Percentiles rank a stretch among this genome's conserved stretches.
Evolutionary conservation across 2,113 vertebrate genomes (phyloP).

Genomic region (Syrmaticus mikado): DNA sequence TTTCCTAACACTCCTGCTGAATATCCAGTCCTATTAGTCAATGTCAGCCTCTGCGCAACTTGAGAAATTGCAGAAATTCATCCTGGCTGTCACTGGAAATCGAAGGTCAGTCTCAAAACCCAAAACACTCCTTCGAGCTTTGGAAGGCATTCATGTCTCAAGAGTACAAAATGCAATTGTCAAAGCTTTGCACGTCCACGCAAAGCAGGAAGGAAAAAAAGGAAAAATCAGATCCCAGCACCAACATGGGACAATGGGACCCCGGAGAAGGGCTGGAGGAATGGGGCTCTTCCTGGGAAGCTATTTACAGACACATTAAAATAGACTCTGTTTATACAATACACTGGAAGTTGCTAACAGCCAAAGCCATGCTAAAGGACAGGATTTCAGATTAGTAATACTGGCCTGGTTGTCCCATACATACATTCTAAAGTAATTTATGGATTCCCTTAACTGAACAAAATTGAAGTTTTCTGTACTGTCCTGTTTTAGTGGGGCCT

Average conservation of each 20-base stretch:
- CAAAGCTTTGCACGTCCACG: neutral
- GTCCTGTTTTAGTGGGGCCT: neutral
- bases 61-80: slow-evolving; percentile 61
- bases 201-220: slow-evolving; percentile 60
- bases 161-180: slow-evolving; percentile 47
- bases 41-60: slow-evolving; percentile 22
- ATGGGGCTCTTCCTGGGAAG: slow-evolving; percentile 7
- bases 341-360: slow-evolving; percentile 5
- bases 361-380: neutral
- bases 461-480: neutral
- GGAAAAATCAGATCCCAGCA: slow-evolving; percentile 40
- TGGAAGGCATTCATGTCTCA: slow-evolving; percentile 39
- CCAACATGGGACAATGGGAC: slow-evolving; percentile 17
- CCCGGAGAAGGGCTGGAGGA: neutral
- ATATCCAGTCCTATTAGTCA: slow-evolving; percentile 61
- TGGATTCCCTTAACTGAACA: neutral
- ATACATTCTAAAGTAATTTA: neutral
- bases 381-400: slow-evolving; percentile 23
- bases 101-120: slow-evolving; percentile 56
- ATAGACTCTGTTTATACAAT: slow-evolving; percentile 40
- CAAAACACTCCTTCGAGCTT: slow-evolving; percentile 27
- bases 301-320: slow-evolving; percentile 22
- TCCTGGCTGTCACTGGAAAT: slow-evolving; percentile 58
- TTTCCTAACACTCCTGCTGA: slow-evolving; percentile 42
- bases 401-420: neutral